Evolutionary conservation across 2,797 vertebrate genomes (phyloP).

Genomic region (Premnoplex brunnescens): DNA sequence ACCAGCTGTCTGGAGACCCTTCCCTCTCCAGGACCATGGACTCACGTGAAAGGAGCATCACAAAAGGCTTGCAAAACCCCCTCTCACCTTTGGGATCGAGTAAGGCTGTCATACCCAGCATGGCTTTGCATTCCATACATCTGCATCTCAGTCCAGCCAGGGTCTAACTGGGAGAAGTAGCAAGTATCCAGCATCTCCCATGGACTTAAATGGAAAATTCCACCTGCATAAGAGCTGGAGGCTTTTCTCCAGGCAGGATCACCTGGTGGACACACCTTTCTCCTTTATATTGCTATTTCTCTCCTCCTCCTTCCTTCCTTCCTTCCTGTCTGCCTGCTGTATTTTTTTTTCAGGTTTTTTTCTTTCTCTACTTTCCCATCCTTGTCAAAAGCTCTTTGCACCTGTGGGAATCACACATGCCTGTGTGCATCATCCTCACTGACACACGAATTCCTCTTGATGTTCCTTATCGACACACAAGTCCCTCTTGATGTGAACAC

Average conservation of each 20-base stretch:
- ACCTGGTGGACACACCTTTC: background rate
- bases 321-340: background rate
- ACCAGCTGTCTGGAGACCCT: background rate
- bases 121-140: background rate
- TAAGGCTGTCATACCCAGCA: fast-evolving
- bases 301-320: background rate
- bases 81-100: background rate
- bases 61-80: background rate
- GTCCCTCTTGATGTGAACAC: background rate
- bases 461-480: background rate
- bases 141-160: background rate
- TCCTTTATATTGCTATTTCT: background rate
- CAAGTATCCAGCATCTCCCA: background rate
- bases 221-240: background rate
- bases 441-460: background rate
- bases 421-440: background rate
- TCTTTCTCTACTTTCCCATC: background rate
- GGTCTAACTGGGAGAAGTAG: background rate
- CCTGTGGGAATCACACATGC: background rate
- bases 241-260: background rate
- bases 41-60: background rate
- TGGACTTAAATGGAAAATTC: background rate
- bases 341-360: background rate
- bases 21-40: background rate
- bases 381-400: background rate